Percentiles rank a stretch among this genome's conserved stretches.
These are phyloP conservation scores for Diarsia rubi DNA, from an alignment of 2,888 invertebrate genomes.

Conservation along the genomic window DNA sequence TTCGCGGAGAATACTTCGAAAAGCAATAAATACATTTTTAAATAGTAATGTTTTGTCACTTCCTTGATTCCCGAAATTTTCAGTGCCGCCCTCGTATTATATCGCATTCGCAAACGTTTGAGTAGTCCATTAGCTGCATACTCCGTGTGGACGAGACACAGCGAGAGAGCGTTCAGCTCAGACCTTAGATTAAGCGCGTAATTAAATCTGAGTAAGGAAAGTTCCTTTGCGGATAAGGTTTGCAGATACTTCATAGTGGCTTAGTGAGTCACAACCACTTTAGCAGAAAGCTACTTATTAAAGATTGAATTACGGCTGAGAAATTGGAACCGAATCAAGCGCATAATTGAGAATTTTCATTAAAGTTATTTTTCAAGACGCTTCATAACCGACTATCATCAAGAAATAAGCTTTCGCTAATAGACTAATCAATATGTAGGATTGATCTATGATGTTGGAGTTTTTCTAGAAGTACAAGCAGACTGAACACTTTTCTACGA, in stretches of 20 bases:
- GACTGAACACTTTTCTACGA: not conserved
- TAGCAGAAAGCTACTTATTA: slow-evolving; percentile 50
- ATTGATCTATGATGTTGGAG: not conserved
- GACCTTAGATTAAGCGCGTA: slow-evolving; percentile 55
- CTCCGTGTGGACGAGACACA: slow-evolving; percentile 14
- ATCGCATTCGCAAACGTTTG: not conserved
- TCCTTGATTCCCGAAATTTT: too few species aligned
- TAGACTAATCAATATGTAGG: not conserved
- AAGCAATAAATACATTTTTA: too few species aligned
- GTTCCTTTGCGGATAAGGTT: slow-evolving; percentile 53
- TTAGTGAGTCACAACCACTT: slow-evolving; percentile 40
- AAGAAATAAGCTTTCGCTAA: slow-evolving; percentile 14
- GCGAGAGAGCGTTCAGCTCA: slow-evolving; percentile 49
- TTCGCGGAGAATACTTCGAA: too few species aligned
- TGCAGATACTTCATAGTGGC: slow-evolving; percentile 48
- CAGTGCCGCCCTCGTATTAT: too few species aligned
- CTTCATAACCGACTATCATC: not conserved
- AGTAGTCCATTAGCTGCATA: slow-evolving; percentile 17
- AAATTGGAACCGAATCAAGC: slow-evolving; percentile 52
- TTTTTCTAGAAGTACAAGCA: slow-evolving; percentile 1
- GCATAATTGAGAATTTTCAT: slow-evolving; percentile 31
- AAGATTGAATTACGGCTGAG: slow-evolving; percentile 20
- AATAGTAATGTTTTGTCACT: too few species aligned
- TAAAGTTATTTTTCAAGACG: slow-evolving; percentile 2
- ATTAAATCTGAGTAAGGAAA: slow-evolving; percentile 63